Evolutionary conservation across 2,113 vertebrate genomes (phyloP).

Genomic region (Cynocephalus volans): DNA sequence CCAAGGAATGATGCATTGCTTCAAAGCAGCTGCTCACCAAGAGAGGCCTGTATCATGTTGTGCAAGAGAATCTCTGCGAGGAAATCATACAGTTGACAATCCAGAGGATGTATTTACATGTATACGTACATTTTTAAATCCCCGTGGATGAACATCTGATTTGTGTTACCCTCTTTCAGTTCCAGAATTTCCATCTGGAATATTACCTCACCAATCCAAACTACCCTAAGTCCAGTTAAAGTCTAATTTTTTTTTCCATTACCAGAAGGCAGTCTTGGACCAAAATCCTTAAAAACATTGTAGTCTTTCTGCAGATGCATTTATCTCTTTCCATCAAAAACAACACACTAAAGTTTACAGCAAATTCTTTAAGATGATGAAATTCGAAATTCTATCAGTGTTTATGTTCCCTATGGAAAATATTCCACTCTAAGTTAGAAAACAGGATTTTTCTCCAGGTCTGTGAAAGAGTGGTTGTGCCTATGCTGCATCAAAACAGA

Average conservation of each 20-base stretch:
- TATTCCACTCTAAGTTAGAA: constrained; percentile 13
- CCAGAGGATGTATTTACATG: background rate
- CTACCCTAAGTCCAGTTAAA: background rate
- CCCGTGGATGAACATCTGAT: constrained; percentile 37
- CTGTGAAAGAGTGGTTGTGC: background rate
- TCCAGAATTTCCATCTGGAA: constrained; percentile 37
- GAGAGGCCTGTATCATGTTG: background rate
- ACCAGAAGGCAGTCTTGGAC: constrained; percentile 35
- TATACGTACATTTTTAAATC: background rate
- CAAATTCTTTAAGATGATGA: constrained; percentile 44
- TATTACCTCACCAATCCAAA: constrained; percentile 34
- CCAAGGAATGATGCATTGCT: background rate
- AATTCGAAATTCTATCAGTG: constrained; percentile 38
- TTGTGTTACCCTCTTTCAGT: constrained; percentile 5
- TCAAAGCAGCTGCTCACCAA: constrained; percentile 41
- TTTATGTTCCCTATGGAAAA: constrained; percentile 19
- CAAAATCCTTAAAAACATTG: constrained; percentile 36
- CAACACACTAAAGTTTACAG: background rate
- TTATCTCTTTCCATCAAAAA: constrained; percentile 29
- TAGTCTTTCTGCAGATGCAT: constrained; percentile 27
- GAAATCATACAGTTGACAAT: constrained; percentile 8
- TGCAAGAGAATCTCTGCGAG: background rate
- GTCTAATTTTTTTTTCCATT: background rate
- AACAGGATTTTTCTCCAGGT: background rate
- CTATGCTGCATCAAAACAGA: background rate